These are phyloP conservation scores for Diceros bicornis DNA, from an alignment of 2,797 vertebrate species.

Conservation along the genomic window DNA sequence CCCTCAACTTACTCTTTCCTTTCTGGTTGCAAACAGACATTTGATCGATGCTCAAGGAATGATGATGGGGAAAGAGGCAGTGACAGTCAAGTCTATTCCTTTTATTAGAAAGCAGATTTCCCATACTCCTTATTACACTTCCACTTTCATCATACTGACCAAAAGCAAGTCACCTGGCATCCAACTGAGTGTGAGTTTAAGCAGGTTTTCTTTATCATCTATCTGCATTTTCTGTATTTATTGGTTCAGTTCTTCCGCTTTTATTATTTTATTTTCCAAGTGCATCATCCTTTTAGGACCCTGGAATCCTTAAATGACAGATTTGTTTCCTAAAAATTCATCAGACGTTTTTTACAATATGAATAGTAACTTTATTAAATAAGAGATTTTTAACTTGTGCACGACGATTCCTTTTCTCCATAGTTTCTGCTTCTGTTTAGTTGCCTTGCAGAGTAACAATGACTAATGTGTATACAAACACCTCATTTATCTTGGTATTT, in stretches of 20 bases:
- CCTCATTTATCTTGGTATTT: background rate
- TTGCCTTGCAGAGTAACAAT: background rate
- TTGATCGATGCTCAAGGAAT: background rate
- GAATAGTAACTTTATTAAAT: background rate
- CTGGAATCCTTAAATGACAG: background rate
- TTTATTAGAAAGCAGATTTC: background rate
- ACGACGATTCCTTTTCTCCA: background rate
- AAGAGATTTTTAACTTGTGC: slow-evolving; percentile 23
- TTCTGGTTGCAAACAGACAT: background rate
- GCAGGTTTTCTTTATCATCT: background rate
- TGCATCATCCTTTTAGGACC: background rate
- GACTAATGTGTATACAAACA: background rate
- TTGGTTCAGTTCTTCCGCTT: background rate
- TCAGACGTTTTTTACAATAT: background rate
- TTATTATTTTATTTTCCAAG: background rate
- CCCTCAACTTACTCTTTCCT: background rate
- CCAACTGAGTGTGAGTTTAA: background rate
- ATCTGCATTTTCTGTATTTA: background rate
- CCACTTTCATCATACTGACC: background rate
- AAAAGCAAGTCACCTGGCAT: background rate
- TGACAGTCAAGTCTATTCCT: background rate
- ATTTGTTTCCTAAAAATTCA: background rate
- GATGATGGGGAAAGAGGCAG: background rate
- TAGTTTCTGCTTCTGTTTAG: background rate
- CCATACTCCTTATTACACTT: background rate